A percentile compares a stretch with the other conserved stretches of the same genome.
These are phyloP conservation scores for Amblyteles armatorius DNA, from an alignment of 2,888 invertebrate species.

Conservation along the genomic window DNA sequence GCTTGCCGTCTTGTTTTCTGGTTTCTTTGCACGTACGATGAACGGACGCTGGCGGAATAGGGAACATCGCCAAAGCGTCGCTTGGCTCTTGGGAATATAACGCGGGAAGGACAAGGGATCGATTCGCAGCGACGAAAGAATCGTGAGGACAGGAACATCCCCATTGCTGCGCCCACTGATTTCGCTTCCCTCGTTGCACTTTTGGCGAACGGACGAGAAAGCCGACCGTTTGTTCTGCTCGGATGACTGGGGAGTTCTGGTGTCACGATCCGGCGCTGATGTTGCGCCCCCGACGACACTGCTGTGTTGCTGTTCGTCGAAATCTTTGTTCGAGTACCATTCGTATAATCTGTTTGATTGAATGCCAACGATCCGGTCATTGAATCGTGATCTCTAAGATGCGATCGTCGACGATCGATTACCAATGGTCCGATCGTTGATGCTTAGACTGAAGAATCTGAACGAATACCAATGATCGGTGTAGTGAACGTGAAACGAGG, in stretches of 20 bases:
- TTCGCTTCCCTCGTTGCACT: not conserved
- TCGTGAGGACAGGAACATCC: not conserved
- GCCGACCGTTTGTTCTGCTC: not conserved
- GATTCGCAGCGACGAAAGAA: conserved; percentile 39
- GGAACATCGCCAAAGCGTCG: conserved; percentile 42
- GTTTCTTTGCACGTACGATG: conserved; percentile 71
- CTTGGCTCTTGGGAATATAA: conserved; percentile 32
- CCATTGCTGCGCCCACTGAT: not conserved
- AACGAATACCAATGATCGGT: no score
- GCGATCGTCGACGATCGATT: no score
- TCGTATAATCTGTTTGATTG: no score
- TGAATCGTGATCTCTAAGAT: no score
- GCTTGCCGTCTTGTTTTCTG: conserved; percentile 59
- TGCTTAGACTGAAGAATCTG: no score
- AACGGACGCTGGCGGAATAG: conserved; percentile 67
- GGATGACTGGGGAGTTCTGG: not conserved
- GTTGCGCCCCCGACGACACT: no score
- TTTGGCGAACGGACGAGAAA: not conserved
- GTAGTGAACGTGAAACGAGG: no score
- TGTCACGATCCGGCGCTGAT: no score
- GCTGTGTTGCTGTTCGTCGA: no score
- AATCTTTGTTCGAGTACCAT: no score
- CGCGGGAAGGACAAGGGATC: conserved; percentile 30
- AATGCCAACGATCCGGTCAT: no score
- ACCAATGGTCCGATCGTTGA: no score